Evolutionary conservation across 2,113 vertebrate genomes (phyloP).

Genomic region (Nycticorax nycticorax): DNA sequence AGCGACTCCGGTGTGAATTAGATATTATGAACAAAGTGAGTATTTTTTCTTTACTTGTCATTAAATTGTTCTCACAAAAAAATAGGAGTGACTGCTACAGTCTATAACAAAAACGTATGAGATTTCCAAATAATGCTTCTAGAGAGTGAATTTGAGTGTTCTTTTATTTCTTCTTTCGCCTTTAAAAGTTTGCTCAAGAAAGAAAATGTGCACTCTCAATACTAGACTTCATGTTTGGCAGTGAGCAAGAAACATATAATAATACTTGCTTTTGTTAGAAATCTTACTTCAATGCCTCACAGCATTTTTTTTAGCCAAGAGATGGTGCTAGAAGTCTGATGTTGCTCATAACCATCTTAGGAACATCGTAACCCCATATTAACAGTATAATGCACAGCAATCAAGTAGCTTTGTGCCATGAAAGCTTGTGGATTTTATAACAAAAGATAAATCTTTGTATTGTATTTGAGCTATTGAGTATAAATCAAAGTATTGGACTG

Average conservation of each 20-base stretch:
- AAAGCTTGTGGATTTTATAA: background rate
- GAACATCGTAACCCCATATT: background rate
- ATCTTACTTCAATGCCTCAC: background rate
- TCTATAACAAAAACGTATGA: background rate
- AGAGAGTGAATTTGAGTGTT: background rate
- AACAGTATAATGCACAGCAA: fast-evolving
- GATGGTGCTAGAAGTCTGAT: conserved; percentile 21
- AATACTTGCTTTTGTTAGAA: background rate
- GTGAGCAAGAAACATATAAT: background rate
- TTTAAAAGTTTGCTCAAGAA: background rate
- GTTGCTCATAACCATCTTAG: background rate
- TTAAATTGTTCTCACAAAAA: background rate
- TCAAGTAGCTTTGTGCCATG: background rate
- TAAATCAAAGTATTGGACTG: background rate
- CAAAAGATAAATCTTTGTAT: background rate
- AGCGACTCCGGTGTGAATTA: conserved; percentile 93
- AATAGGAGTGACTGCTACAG: fast-evolving
- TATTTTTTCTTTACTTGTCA: background rate
- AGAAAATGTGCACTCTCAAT: background rate
- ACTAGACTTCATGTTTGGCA: background rate
- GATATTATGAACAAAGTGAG: conserved; percentile 97
- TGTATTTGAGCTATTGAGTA: background rate
- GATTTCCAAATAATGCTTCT: background rate
- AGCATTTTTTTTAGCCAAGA: background rate
- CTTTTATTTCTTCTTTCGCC: background rate